Evolutionary conservation across 2,888 invertebrate species (phyloP), one percentile per base, ranked within the genome.

Genomic region (Dinocampus coccinellae): DNA sequence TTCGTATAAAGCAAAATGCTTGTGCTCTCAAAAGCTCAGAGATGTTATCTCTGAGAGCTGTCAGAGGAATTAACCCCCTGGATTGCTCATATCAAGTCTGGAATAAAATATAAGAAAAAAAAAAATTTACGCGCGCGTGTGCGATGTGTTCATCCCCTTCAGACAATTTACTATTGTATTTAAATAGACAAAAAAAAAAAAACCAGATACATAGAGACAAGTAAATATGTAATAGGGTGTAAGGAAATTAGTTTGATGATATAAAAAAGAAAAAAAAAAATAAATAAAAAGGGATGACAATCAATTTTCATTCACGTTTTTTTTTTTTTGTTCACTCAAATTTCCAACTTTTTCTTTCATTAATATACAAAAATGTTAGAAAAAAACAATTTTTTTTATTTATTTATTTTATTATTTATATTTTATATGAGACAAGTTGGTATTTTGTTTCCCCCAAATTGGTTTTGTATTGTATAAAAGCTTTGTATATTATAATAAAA

Each of bases 1-100:
- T 65, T 80, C 82, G 77, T 81, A 83, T 81, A 77, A 79, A 81
- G 75, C 77, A 76, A 76, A 77, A 47, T 47, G 47, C 16, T 16
- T 20, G 78, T 76, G 78, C 26, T 57, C 73, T 77, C 73, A 78
- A 75, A n/a, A 47, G 42, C 42, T 20, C 77, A 77, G 76, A 79
- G 84, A 85, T 85, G 81, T 84, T 85, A 85, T 85, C 84, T 77
- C 66, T 53, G 69, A 64, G 72, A 80, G 76, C 82, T 81, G 82
- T 79, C 81, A 75, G 81, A 78, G 83, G 80, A 60, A 47, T 68
- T 52, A 42, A 47, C 36, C 80, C 80, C 78, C 77, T 74, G 77
- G 82, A 83, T 84, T 85, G 84, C 84, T 85, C 85, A 74, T 83
- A 82, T 83, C 79, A 82, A 75, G 75, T 74, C 72, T 69, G 66